phyloP scores from a whole-genome alignment of 2,888 invertebrate genomes.

The Pammene fasciana region DNA sequence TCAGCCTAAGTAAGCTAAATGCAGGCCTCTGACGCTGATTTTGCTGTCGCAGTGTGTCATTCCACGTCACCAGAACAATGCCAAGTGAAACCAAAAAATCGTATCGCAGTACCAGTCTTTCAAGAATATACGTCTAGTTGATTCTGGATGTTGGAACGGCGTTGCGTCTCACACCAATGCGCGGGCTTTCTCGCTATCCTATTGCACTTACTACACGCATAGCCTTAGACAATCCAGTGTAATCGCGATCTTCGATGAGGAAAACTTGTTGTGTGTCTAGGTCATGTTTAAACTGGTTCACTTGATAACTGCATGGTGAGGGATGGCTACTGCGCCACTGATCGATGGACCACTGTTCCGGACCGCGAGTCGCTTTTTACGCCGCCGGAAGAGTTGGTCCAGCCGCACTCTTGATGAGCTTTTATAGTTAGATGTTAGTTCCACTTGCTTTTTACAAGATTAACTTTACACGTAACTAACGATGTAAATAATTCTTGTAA shows the following conservation, averaged over 20 bases:
- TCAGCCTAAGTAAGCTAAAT: neutral
- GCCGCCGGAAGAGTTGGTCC: slow-evolving; percentile 33
- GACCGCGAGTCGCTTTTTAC: slow-evolving; percentile 34
- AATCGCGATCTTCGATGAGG: neutral
- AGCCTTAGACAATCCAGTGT: neutral
- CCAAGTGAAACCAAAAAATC: neutral
- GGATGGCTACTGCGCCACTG: slow-evolving; percentile 12
- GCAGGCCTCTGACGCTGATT: neutral
- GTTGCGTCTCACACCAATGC: slow-evolving; percentile 21
- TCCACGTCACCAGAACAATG: slow-evolving; percentile 11
- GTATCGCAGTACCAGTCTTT: neutral
- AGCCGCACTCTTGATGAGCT: slow-evolving; percentile 22
- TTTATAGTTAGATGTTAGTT: slow-evolving; percentile 19
- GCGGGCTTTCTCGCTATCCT: slow-evolving; percentile 31
- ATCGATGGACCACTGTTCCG: slow-evolving; percentile 38
- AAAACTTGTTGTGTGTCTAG: neutral
- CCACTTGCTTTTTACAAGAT: slow-evolving; percentile 24
- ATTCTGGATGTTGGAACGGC: neutral
- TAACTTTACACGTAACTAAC: neutral
- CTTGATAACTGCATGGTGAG: neutral
- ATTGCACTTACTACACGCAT: neutral
- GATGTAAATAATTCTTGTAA: neutral
- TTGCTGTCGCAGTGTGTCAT: neutral
- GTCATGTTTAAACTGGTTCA: neutral
- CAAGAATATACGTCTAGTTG: neutral